Base-by-base conservation (phyloP, 2,888 invertebrate species). In the Conistra vaccinii region DNA sequence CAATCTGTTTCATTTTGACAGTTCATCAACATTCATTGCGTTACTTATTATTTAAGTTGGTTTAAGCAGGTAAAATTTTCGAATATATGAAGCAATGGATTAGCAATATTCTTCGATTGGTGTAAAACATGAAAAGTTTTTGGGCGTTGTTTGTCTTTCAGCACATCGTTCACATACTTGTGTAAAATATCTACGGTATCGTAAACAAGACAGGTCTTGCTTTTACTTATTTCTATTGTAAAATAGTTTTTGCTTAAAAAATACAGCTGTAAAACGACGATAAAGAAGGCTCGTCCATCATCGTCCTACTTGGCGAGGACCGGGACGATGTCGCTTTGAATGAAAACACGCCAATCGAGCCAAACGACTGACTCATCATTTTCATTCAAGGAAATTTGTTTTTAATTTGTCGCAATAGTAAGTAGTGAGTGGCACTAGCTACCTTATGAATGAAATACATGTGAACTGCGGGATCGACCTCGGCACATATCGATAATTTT, bases 361-460 rank as follows among this genome's bases (percentile, higher is more conserved):
- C 95, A 95, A 95, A 90, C 81, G 73, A 87, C 87, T 95, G 93
- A 95, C 88, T 94, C 94, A 94, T 91, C 88, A 89, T 90, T 90
- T 93, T 93, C 94, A 94, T 95, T 95, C 93, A 95, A 85, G 86
- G 89, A 90, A 91, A 90, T 84, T 81, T 85, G 78, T 83, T 88
- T 87, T 88, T 85, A 76, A 83, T 79, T 84, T 80, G 69, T 82
- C 81, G 76, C 81, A 76, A 83, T 82, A 80, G 79, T 78, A 84
- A 79, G 77, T 73, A 83, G 82, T 81, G 62, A 57, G 78, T 76
- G 79, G 73, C 58, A 80, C 73, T 76, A 66, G 45, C 70, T 80
- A 83, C 58, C 68, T 63, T 69, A 74, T 80, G 71, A 81, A 78
- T 87, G 67, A 83, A 84, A 76, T 69, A 72, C 67, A 69, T 67